Evolutionary conservation across 2,797 vertebrate species (phyloP).

Genomic region (Tarsius wallacei): DNA sequence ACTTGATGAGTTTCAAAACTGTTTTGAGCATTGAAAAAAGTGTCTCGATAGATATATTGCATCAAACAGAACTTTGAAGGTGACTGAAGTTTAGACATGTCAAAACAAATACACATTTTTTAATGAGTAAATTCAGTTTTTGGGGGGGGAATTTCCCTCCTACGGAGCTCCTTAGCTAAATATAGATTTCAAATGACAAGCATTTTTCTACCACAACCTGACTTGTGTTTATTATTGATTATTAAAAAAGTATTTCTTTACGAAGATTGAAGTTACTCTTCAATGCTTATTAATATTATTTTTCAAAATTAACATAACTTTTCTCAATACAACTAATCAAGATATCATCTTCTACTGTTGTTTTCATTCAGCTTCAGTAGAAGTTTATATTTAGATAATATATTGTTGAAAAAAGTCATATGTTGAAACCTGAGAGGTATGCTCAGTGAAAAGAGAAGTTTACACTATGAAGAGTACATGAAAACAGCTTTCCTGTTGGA

Average conservation of each 20-base stretch:
- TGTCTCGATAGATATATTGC: too few species aligned
- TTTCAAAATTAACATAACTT: background rate
- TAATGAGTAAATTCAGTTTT: too few species aligned
- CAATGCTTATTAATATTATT: background rate
- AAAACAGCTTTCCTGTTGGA: background rate
- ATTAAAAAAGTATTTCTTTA: background rate
- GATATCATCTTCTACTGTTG: background rate
- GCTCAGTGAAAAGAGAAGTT: background rate
- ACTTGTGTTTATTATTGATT: background rate
- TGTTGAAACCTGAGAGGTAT: background rate
- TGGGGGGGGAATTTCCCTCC: too few species aligned
- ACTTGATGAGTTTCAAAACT: too few species aligned
- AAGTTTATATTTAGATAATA: background rate
- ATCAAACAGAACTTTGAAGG: too few species aligned
- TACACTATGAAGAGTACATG: accelerated
- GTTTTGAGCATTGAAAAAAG: too few species aligned
- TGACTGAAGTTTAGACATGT: too few species aligned
- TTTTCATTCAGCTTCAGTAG: background rate
- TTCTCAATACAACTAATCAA: background rate
- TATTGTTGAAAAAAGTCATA: background rate
- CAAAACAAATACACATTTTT: too few species aligned
- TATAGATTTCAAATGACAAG: background rate
- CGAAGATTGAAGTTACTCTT: background rate
- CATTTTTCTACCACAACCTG: background rate
- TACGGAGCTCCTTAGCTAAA: background rate